A percentile compares a stretch with the other conserved stretches of the same genome.
Conservation (phyloP, 2,888 invertebrate species). For the Tinea semifulvella region DNA sequence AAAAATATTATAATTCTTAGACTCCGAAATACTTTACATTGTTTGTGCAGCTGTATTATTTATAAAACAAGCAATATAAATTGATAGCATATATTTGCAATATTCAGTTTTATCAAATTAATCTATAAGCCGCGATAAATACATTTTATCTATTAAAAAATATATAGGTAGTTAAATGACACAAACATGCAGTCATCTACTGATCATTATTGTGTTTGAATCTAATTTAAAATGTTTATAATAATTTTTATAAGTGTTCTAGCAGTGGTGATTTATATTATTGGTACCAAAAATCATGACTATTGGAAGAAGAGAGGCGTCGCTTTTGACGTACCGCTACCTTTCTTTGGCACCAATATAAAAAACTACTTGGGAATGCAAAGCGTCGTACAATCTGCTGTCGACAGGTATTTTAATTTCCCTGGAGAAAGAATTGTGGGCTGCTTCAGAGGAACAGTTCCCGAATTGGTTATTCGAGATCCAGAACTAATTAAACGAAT, state of each 20-base stretch:
- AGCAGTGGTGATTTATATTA: slow-evolving; percentile 30
- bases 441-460: slow-evolving; percentile 36
- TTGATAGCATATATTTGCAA: too few species aligned
- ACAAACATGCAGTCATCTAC: too few species aligned
- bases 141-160: too few species aligned
- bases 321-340: slow-evolving; percentile 42
- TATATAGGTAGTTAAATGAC: too few species aligned
- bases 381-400: slow-evolving; percentile 44
- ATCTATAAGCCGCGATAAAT: too few species aligned
- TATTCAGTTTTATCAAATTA: too few species aligned
- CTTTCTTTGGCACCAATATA: slow-evolving; percentile 39
- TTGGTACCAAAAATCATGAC: slow-evolving; percentile 35
- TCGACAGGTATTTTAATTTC: slow-evolving; percentile 39
- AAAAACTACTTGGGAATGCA: slow-evolving; percentile 37
- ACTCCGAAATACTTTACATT: too few species aligned
- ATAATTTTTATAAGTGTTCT: neutral
- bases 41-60: too few species aligned
- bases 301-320: slow-evolving; percentile 47
- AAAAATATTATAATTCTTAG: too few species aligned
- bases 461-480: slow-evolving; percentile 47
- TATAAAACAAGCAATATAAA: too few species aligned
- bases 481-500: slow-evolving; percentile 45
- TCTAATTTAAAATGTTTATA: neutral
- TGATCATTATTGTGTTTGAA: too few species aligned
- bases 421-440: slow-evolving; percentile 50